Percentiles rank a stretch among this genome's conserved stretches.
Conservation (phyloP, 2,797 vertebrate species). For the Premnoplex brunnescens region DNA sequence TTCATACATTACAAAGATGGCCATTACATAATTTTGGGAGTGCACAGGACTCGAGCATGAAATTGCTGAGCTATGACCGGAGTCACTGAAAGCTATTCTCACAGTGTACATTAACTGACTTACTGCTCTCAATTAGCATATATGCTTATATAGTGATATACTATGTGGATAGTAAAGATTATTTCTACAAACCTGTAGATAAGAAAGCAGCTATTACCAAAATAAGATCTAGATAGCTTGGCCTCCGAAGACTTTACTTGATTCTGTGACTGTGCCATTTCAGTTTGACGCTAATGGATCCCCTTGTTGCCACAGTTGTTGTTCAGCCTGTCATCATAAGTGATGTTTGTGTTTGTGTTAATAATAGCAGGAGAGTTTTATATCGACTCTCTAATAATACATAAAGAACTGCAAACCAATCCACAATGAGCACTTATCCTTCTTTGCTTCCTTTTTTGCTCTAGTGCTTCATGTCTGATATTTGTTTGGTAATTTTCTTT, state of each 20-base stretch:
- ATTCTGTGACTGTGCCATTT: neutral
- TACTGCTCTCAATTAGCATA: neutral
- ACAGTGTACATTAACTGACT: neutral
- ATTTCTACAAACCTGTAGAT: neutral
- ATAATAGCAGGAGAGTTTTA: slow-evolving; percentile 42
- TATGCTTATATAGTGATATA: neutral
- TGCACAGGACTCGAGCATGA: neutral
- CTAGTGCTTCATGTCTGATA: slow-evolving; percentile 29
- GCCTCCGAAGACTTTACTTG: neutral
- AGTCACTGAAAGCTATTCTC: neutral
- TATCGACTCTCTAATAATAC: slow-evolving; percentile 39
- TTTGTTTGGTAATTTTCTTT: neutral
- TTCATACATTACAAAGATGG: neutral
- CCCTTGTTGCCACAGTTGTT: neutral
- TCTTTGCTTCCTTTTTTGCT: slow-evolving; percentile 14
- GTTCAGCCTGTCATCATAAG: slow-evolving; percentile 37
- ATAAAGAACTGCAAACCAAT: slow-evolving; percentile 40
- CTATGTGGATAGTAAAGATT: neutral
- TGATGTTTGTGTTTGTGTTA: slow-evolving; percentile 41
- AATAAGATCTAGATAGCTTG: neutral
- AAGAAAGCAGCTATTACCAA: neutral
- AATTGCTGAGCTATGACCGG: neutral
- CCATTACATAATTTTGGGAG: neutral
- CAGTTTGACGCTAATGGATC: slow-evolving; percentile 19
- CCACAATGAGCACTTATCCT: slow-evolving; percentile 24